Base-by-base conservation (phyloP, 1,140 invertebrate species). In the Heliothis subflexa region DNA sequence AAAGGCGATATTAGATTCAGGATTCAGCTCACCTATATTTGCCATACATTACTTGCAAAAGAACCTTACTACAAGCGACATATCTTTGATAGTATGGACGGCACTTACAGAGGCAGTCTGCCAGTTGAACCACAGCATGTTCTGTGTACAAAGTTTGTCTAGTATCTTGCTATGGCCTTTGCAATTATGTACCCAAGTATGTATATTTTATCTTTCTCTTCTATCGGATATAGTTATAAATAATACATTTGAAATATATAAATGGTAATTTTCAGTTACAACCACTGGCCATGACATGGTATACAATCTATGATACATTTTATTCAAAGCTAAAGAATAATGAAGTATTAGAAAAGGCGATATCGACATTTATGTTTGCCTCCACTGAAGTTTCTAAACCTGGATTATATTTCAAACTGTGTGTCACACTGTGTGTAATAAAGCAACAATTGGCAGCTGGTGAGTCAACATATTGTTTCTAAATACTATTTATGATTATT, bases 111-210 rank as follows among this genome's bases (percentile, higher is more conserved):
- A 90, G 66, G 81, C 82, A n/a, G 75, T 89, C n/a, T 79, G 71
- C 80, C 76, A 84, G 50, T 59, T 18, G 80, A 74, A 1, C 2
- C 52, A 21, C 12, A 62, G 33, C 77, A 81, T 54, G 78, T 64
- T 16, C 28, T 7, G 0, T 82, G 78, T 33, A 2, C 28, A 25
- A 54, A 62, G 78, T 52, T 66, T 89, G 25, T 54, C 18, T 61
- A 77, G 83, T 55, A 78, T 89, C 59, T 45, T 90, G 21, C 13
- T 86, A 21, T 90, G 86, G 85, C 91, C 89, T 25, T 82, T 91
- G 13, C 79, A 85, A 57, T 33, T 52, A n/a, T 83, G 88, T 75
- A 80, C 57, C 68, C 79, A 86, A 55, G 90, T 75, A 61, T 57
- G 50, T 55, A 77, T 57, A 16, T 33, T 28, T 3, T 57, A 47